phyloP scores from a whole-genome alignment of 2,888 invertebrate genomes.

The Gastrophysa polygoni region DNA sequence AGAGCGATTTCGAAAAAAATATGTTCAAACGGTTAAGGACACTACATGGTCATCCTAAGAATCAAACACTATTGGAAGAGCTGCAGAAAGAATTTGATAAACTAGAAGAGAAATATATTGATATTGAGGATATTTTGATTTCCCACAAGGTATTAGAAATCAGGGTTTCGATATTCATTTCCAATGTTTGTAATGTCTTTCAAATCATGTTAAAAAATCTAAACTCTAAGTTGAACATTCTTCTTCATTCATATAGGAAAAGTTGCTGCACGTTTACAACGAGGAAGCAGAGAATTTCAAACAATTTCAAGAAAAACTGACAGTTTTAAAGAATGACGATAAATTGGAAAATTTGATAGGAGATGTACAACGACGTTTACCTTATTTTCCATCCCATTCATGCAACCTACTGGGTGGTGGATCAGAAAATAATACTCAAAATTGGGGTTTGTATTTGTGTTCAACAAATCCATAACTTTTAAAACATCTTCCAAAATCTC shows the following conservation, averaged over 20 bases:
- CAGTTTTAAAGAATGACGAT: constrained; percentile 13
- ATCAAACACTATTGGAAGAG: constrained; percentile 40
- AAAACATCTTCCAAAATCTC: no score
- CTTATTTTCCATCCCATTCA: background rate
- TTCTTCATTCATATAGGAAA: no score
- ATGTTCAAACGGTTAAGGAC: constrained; percentile 47
- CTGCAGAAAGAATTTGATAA: constrained; percentile 39
- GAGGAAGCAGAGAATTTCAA: constrained; percentile 10
- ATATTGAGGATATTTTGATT: constrained; percentile 11
- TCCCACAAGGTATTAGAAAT: constrained; percentile 26
- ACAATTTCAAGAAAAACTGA: background rate
- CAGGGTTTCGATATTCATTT: no score
- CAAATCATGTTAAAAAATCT: no score
- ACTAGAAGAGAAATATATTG: constrained; percentile 31
- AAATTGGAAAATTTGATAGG: constrained; percentile 9
- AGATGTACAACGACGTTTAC: constrained; percentile 9
- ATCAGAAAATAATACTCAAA: background rate
- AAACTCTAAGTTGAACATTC: no score
- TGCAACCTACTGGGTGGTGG: background rate
- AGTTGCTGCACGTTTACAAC: constrained; percentile 4
- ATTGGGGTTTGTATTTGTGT: background rate
- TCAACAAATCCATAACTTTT: no score
- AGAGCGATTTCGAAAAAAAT: constrained; percentile 25
- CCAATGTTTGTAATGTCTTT: no score
- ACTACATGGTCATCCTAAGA: constrained; percentile 49